These are phyloP conservation scores for Rhinopomastus cyanomelas DNA, from an alignment of 2,113 vertebrate genomes.

Conservation along the genomic window DNA sequence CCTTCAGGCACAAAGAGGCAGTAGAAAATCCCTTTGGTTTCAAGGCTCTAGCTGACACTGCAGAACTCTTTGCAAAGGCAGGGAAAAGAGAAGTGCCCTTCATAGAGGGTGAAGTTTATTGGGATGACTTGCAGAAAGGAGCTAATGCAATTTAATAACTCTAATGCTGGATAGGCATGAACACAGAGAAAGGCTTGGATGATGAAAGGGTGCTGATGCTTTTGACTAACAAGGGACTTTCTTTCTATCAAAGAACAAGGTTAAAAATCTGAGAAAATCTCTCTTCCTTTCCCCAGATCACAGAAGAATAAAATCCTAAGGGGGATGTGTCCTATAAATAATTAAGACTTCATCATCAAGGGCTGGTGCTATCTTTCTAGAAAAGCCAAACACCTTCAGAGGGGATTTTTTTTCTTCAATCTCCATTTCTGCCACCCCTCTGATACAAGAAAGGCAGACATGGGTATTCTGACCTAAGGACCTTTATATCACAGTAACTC, in stretches of 20 bases:
- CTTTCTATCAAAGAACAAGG: neutral
- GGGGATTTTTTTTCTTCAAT: neutral
- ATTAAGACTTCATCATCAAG: neutral
- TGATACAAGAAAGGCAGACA: neutral
- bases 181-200: neutral
- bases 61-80: neutral
- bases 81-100: neutral
- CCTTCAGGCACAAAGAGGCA: neutral
- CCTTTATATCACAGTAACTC: neutral
- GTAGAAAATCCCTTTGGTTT: neutral
- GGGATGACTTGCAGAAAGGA: neutral
- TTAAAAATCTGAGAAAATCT: neutral
- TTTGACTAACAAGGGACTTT: neutral
- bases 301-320: neutral
- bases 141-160: neutral
- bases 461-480: neutral
- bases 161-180: neutral
- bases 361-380: neutral
- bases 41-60: neutral
- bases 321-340: neutral
- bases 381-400: neutral
- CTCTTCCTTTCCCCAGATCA: neutral
- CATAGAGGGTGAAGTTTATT: neutral
- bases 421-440: accelerated
- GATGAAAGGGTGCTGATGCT: neutral